phyloP scores from a whole-genome alignment of 2,797 vertebrate genomes.

The Falco concolor region DNA sequence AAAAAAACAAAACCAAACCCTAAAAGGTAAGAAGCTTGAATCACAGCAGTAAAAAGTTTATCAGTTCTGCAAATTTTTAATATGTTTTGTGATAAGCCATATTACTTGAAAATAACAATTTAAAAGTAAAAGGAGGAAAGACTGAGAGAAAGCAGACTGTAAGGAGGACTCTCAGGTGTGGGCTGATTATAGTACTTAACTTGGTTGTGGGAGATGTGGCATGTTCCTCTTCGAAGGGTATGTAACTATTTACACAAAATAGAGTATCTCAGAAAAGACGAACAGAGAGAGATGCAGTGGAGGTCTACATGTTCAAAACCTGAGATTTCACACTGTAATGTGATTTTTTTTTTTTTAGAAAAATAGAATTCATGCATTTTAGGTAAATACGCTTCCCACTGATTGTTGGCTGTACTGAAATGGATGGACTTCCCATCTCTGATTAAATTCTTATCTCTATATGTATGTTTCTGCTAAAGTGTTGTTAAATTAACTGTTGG shows the following conservation, averaged over 20 bases:
- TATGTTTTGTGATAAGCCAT: background rate
- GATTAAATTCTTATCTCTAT: background rate
- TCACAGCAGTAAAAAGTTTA: background rate
- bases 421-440: background rate
- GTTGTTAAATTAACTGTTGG: background rate
- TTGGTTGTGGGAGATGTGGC: background rate
- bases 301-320: background rate
- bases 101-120: background rate
- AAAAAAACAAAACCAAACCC: background rate
- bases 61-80: background rate
- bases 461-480: background rate
- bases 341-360: background rate
- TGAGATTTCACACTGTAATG: background rate
- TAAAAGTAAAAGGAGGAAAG: background rate
- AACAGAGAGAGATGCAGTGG: background rate
- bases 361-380: accelerated
- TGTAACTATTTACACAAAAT: background rate
- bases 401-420: background rate
- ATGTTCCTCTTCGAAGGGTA: background rate
- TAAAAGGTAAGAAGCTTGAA: background rate
- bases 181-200: background rate
- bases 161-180: background rate
- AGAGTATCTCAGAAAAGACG: background rate
- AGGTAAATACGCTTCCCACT: background rate
- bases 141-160: background rate